Base-by-base conservation (phyloP, 2,888 invertebrate genomes). In the Campoplex nolae region DNA sequence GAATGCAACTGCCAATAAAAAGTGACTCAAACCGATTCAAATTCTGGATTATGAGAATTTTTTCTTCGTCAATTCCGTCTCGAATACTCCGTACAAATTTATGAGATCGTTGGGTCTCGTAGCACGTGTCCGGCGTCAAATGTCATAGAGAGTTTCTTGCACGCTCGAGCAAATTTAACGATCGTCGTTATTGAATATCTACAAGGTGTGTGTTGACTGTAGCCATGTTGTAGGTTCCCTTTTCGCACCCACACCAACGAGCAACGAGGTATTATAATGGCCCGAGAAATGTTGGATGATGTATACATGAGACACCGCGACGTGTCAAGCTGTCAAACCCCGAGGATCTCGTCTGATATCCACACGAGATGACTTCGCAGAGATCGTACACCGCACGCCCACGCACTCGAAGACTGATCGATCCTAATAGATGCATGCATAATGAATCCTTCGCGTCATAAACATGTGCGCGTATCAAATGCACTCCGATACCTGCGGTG, bases 151-250 rank as follows among this genome's bases (percentile, higher is more conserved):
- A 89, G 90, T 70, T 70, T 58, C 77, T 68, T 70, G 81, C 78
- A 78, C 87, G 84, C 79, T 83, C 76, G 83, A 76, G 62, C 84
- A 68, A 71, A 89, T 91, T 91, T 93, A 93, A 94, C 93, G 93
- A 93, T 92, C 93, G 89, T 92, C 92, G 90, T 93, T 93, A 93
- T 93, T 92, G 93, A 93, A 93, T 93, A 92, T 93, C 92, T 88
- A 91, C 88, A 88, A 88, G 85, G 88, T 84, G 82, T 89, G 82
- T 88, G 23, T 45, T 68, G 65, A 45, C 56, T 42, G 45, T 54
- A 62, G n/a, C 58, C n/a, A 42, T 32, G 51, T 42, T 38, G n/a
- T 23, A 51, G 58, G 56, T 79, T 79, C 70, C 67, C 75, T 51
- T 79, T 77, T 79, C 83, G 54, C 83, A 82, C 84, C 81, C 62